These are phyloP conservation scores for Myopa tessellatipennis DNA, from an alignment of 2,888 invertebrate species.

Conservation along the genomic window DNA sequence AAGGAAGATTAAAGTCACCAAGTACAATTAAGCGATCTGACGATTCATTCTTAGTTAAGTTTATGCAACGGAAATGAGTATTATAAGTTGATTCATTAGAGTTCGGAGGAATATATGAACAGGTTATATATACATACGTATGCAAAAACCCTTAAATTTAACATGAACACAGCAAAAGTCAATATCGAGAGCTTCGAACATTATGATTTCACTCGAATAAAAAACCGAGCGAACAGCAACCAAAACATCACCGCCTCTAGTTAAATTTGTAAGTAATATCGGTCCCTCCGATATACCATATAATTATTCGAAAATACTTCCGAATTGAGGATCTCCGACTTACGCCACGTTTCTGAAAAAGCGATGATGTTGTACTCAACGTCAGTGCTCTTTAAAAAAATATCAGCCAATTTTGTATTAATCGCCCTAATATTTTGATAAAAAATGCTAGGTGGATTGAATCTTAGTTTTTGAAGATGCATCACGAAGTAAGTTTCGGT, in stretches of 20 bases:
- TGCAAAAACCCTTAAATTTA: not conserved
- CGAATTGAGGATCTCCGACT: not conserved
- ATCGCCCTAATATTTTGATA: slow-evolving; percentile 3
- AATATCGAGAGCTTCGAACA: not conserved
- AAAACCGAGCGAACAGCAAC: not conserved
- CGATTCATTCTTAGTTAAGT: not conserved
- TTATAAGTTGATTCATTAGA: not conserved
- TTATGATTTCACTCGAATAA: not conserved
- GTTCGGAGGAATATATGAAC: slow-evolving; percentile 13
- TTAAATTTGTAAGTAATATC: not conserved
- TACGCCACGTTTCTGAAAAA: not conserved
- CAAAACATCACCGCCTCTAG: slow-evolving; percentile 3
- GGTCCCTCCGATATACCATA: not conserved
- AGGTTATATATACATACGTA: not conserved
- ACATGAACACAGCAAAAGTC: not conserved
- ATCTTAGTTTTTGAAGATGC: not conserved
- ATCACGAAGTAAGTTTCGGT: not conserved
- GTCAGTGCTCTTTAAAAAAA: not conserved
- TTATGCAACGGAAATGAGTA: not conserved
- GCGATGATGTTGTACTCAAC: not conserved
- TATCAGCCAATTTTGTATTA: not conserved
- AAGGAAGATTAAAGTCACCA: not conserved
- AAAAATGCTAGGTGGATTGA: not conserved
- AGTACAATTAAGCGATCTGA: not conserved
- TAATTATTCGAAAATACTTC: not conserved